These are phyloP conservation scores for Nipponia nippon DNA, from an alignment of 2,113 vertebrate species.

Conservation along the genomic window DNA sequence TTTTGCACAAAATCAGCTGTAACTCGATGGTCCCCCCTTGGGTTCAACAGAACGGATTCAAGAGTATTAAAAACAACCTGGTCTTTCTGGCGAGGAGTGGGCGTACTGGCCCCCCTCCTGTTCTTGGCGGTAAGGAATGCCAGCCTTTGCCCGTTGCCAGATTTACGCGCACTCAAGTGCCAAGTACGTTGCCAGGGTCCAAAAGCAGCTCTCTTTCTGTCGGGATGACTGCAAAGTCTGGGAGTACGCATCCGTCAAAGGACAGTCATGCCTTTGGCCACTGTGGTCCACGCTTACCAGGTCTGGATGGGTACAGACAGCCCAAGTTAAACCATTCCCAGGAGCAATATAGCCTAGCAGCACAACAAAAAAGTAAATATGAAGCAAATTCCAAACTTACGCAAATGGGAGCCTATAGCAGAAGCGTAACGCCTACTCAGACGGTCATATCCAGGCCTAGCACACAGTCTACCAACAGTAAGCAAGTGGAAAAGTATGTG, in stretches of 20 bases:
- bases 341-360: slow-evolving; percentile 37
- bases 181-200: slow-evolving; percentile 52
- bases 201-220: slow-evolving; percentile 54
- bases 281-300: slow-evolving; percentile 32
- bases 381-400: slow-evolving; percentile 73
- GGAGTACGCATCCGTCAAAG: slow-evolving; percentile 39
- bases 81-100: slow-evolving; percentile 75
- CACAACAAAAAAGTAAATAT: slow-evolving; percentile 69
- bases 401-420: slow-evolving; percentile 64
- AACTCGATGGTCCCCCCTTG: slow-evolving; percentile 81
- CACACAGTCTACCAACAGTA: slow-evolving; percentile 53
- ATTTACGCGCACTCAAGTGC: slow-evolving; percentile 81
- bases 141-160: slow-evolving; percentile 80
- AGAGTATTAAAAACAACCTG: slow-evolving; percentile 72
- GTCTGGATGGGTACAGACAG: slow-evolving; percentile 61
- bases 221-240: slow-evolving; percentile 10
- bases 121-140: slow-evolving; percentile 87
- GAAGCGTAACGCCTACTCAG: slow-evolving; percentile 64
- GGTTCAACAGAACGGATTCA: slow-evolving; percentile 80
- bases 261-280: neutral
- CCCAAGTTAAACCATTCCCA: slow-evolving; percentile 68
- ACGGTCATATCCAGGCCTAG: slow-evolving; percentile 57
- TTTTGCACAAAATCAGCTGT: slow-evolving; percentile 90
- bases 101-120: slow-evolving; percentile 89
- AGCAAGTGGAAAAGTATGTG: slow-evolving; percentile 72